Percentiles rank a stretch among this genome's conserved stretches.
Evolutionary conservation across 2,113 vertebrate species (phyloP).

Genomic region (Puffinus mauretanicus): DNA sequence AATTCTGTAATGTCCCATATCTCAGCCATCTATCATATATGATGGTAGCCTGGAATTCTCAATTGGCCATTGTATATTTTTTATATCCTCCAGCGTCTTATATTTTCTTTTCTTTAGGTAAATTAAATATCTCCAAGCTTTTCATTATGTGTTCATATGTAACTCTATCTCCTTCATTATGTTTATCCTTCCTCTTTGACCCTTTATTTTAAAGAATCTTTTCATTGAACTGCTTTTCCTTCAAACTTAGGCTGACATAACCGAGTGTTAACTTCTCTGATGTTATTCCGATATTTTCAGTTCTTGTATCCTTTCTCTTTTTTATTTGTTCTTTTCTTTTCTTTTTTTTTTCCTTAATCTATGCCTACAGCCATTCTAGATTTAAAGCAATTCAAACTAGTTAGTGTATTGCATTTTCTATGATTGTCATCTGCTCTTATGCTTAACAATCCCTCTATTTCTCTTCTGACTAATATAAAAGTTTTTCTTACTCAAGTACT

Average conservation of each 20-base stretch:
- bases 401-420: neutral
- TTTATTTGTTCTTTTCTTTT: neutral
- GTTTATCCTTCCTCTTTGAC: neutral
- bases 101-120: neutral
- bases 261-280: neutral
- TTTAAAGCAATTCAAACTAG: neutral
- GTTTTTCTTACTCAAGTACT: neutral
- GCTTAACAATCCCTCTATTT: neutral
- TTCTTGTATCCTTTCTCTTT: neutral
- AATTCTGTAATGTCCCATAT: neutral
- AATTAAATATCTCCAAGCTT: neutral
- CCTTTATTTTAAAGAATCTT: neutral
- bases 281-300: neutral
- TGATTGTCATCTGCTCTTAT: neutral
- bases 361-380: neutral
- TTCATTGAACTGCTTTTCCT: neutral
- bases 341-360: neutral
- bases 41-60: neutral
- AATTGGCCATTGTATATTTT: neutral
- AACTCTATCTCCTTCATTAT: neutral
- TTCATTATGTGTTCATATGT: neutral
- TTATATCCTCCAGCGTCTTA: neutral
- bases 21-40: too few species aligned
- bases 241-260: neutral
- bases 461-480: neutral